Evolutionary conservation across 2,113 vertebrate species (phyloP), one percentile per base, ranked within the genome.

Genomic region (Tichodroma muraria): DNA sequence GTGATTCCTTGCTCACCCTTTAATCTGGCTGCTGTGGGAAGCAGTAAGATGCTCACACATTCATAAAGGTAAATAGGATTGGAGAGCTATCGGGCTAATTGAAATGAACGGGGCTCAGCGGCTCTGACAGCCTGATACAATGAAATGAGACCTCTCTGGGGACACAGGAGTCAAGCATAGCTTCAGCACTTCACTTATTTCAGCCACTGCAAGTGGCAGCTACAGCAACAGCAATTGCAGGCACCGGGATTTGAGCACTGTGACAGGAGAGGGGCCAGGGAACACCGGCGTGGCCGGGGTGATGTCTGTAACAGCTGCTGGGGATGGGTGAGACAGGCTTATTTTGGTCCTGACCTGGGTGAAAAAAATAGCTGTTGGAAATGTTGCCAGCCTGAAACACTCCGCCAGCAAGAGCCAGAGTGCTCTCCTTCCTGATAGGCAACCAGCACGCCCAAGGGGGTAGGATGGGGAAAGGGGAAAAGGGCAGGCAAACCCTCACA

Each of bases 21-120:
- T 89, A 87, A 94, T 88, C 87, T 77, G 79, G 3, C 57, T 49
- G 47, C 40, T 68, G 64, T 6, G 9, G 69, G 85, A 85, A 79
- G 85, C 89, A 52, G 75, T 9, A 24, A 75, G 71, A 95, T 80
- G 85, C 76, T 88, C 93, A 78, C 76, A 60, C 68, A 64, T 90
- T 93, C 60, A 64, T 88, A 84, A 90, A 91, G 88, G 90, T 93
- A 95, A 96, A 95, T 57, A 75, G 93, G 92, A 95, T 95, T 93
- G 68, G 75, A 86, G 79, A 92, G 86, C 85, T 77, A 75, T 28
- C 6, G 31, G 91, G 61, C 89, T 94, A 94, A 95, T 94, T 90
- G 92, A 95, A 94, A 90, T 42, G 80, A 96, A 70, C 5, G 13
- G 77, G 80, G 78, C 88, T 94, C n/a, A 19, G 72, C n/a, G 8